Evolutionary conservation across 2,888 invertebrate genomes (phyloP).

Genomic region (Hydriomena furcata): DNA sequence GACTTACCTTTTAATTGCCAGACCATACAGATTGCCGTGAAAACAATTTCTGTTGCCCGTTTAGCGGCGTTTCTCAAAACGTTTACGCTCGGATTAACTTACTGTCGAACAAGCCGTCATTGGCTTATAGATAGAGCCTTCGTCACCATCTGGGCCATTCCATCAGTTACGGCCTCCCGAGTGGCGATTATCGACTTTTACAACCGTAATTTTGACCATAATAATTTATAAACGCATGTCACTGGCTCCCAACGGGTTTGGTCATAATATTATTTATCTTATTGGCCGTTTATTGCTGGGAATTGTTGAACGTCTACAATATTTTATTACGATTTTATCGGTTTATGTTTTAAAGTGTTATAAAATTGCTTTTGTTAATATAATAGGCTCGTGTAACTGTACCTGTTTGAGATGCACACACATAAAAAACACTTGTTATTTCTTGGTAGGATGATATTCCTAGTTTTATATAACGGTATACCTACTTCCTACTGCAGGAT

Average conservation of each 20-base stretch:
- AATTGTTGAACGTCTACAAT: conserved; percentile 2
- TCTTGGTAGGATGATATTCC: too few species aligned
- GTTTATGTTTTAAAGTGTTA: conserved; percentile 13
- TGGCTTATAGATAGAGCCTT: background rate
- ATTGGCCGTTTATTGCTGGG: conserved; percentile 12
- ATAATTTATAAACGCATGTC: conserved; percentile 19
- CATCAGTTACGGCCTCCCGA: conserved; percentile 14
- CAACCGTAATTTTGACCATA: conserved; percentile 17
- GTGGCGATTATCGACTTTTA: conserved; percentile 13
- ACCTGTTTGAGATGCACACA: too few species aligned
- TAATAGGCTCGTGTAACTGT: background rate
- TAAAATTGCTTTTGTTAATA: conserved; percentile 12
- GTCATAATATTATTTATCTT: conserved; percentile 15
- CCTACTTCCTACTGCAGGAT: too few species aligned
- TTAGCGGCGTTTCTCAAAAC: too few species aligned
- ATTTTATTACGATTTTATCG: conserved; percentile 15
- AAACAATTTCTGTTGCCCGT: too few species aligned
- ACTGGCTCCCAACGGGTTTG: conserved; percentile 6
- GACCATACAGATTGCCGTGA: too few species aligned
- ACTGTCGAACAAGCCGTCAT: background rate
- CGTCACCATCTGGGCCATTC: conserved; percentile 2
- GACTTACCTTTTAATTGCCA: too few species aligned
- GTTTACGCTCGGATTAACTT: background rate
- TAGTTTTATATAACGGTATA: too few species aligned
- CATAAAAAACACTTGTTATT: too few species aligned